These are phyloP conservation scores for Crotalus helleri DNA, from an alignment of 2,113 vertebrate genomes.

Conservation along the genomic window DNA sequence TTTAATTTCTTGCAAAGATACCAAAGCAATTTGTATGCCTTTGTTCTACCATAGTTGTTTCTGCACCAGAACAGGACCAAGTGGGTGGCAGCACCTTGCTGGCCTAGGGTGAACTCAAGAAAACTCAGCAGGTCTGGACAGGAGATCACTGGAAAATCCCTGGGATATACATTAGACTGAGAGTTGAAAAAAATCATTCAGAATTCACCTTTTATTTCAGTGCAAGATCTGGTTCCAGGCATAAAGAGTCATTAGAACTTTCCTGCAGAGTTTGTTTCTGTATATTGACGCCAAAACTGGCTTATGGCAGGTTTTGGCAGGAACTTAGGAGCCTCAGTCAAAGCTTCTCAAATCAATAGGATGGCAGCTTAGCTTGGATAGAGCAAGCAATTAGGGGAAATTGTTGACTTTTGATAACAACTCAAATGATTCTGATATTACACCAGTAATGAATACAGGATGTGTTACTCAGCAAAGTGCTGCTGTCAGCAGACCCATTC, in stretches of 20 bases:
- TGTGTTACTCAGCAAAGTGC: conserved; percentile 1
- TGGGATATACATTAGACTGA: background rate
- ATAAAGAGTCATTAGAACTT: background rate
- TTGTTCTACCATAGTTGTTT: background rate
- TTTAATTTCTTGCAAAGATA: background rate
- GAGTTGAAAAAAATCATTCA: background rate
- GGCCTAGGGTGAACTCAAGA: background rate
- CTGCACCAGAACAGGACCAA: background rate
- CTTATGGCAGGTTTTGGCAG: background rate
- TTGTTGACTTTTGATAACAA: background rate
- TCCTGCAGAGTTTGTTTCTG: background rate
- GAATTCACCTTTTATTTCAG: background rate
- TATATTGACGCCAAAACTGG: background rate
- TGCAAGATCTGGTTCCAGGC: background rate
- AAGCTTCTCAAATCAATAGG: conserved; percentile 2
- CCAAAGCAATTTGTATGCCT: background rate
- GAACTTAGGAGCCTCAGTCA: conserved; percentile 19
- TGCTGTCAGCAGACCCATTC: conserved; percentile 4
- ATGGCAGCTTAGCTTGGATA: background rate
- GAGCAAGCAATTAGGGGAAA: background rate
- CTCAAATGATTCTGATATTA: background rate
- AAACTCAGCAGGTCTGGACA: background rate
- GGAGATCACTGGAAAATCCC: background rate
- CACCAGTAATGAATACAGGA: background rate
- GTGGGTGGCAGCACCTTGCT: background rate